phyloP scores from a whole-genome alignment of 2,888 invertebrate genomes.

The Drosophila subsilvestris region DNA sequence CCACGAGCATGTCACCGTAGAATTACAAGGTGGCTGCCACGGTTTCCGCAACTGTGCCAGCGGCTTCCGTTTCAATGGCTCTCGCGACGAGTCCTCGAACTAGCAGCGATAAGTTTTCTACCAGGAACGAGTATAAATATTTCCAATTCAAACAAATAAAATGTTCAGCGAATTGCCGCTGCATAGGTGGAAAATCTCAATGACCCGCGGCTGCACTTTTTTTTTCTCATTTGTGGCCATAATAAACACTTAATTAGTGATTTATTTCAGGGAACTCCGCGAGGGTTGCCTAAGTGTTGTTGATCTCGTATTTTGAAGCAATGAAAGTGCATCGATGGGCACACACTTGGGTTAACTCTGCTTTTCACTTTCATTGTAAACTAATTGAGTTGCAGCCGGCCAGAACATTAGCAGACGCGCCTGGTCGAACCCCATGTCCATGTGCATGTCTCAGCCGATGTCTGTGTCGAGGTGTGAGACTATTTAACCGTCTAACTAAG shows the following conservation, averaged over 20 bases:
- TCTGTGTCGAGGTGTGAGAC: conserved; percentile 66
- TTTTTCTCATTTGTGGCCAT: too few species aligned
- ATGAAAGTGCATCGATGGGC: conserved; percentile 51
- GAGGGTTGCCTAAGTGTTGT: background rate
- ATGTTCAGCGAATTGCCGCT: background rate
- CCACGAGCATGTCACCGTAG: background rate
- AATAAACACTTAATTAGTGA: too few species aligned
- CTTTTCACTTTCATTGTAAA: conserved; percentile 60
- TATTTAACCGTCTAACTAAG: conserved; percentile 65
- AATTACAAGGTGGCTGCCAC: background rate
- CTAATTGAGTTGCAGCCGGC: conserved; percentile 71
- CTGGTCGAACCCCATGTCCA: conserved; percentile 46
- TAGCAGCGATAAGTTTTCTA: too few species aligned
- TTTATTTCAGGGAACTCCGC: too few species aligned
- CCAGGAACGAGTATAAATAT: too few species aligned
- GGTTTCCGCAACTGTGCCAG: background rate
- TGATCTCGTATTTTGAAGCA: conserved; percentile 19
- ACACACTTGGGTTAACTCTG: conserved; percentile 7
- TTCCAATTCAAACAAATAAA: too few species aligned
- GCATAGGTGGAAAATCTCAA: too few species aligned
- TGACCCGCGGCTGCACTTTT: too few species aligned
- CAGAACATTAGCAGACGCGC: conserved; percentile 71
- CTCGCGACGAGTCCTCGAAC: too few species aligned
- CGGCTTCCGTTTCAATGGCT: too few species aligned
- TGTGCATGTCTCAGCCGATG: conserved; percentile 16